Base-by-base conservation (phyloP, 1,140 invertebrate genomes). In the Leptinotarsa defecta region DNA sequence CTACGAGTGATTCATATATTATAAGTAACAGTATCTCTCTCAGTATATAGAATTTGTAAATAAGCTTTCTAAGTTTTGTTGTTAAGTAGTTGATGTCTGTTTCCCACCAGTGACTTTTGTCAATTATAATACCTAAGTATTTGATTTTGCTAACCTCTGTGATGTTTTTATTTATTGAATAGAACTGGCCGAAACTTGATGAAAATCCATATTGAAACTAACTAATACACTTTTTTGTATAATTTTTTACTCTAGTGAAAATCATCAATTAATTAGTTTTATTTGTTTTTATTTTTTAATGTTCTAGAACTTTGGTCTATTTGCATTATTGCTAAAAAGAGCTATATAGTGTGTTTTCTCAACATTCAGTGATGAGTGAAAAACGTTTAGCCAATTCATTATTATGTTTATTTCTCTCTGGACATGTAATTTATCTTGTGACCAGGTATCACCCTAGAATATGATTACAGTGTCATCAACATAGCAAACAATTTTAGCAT, bases 51-150 rank as follows among this genome's bases (percentile, higher is more conserved):
- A 74, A 74, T 52, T 43, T 67, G 49, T 74, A 62, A 6, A 74
- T 48, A 3, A 67, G 19, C 34, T 43, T 48, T 34, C 62, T 74
- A 17, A 74, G 8, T 74, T 34, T 70, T 27, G 48, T 19, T 43
- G 19, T 48, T 64, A 71, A 19, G 48, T 75, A 48, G 19, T 49
- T 43, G 19, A 71, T 63, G 4, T 71, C 64, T 43, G 1, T 19
- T 48, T 70, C 27, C 74, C 57, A 71, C 0, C 57, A 1, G 49
- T 64, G 19, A 63, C 52, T 48, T 22, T 67, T 22, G 61, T 75
- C 67, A 24, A 71, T 61, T 43, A 63, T 62, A 52, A 75, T 70
- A 4, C 74, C 68, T 24, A 70, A 62, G 48, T 75, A 71, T 64
- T 48, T 75, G 17, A 70, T 48, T 19, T 13, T 15, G 15, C 63